Evolutionary conservation across 2,888 invertebrate species (phyloP).

Genomic region (Byasa hedistus): DNA sequence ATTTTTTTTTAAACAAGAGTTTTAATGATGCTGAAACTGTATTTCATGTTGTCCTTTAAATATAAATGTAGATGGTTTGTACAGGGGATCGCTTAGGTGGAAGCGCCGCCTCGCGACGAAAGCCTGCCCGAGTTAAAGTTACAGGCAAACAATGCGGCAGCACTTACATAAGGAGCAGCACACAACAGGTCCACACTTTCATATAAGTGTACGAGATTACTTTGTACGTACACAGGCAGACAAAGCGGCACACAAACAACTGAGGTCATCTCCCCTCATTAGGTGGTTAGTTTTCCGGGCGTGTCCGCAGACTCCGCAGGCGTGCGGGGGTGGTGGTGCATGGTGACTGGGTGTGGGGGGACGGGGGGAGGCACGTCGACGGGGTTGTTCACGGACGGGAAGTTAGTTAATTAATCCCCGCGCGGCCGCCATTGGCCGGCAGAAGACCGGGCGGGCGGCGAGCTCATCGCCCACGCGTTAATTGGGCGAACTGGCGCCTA

Average conservation of each 20-base stretch:
- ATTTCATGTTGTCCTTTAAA: not conserved
- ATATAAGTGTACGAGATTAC: constrained; percentile 63
- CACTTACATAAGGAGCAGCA: constrained; percentile 59
- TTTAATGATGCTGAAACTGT: not conserved
- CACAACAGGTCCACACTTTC: constrained; percentile 65
- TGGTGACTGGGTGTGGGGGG: constrained; percentile 45
- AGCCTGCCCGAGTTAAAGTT: constrained; percentile 42
- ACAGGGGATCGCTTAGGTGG: constrained; percentile 3
- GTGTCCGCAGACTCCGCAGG: constrained; percentile 76
- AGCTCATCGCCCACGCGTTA: constrained; percentile 76
- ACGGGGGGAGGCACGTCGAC: constrained; percentile 40
- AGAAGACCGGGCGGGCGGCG: constrained; percentile 63
- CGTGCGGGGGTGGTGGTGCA: constrained; percentile 53
- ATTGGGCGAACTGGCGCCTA: constrained; percentile 72
- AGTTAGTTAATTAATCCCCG: constrained; percentile 79
- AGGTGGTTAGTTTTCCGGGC: constrained; percentile 81
- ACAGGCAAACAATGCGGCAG: constrained; percentile 35
- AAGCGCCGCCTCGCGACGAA: constrained; percentile 36
- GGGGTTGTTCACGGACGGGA: constrained; percentile 54
- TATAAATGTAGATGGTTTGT: constrained; percentile 13
- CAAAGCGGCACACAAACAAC: constrained; percentile 70
- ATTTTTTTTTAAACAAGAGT: not conserved
- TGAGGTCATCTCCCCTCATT: constrained; percentile 81
- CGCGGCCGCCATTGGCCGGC: constrained; percentile 77
- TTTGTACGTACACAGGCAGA: constrained; percentile 53